Percentiles rank a stretch among this genome's conserved stretches.
Evolutionary conservation across 1,140 invertebrate species (phyloP).

Genomic region (Vanessa atalanta): DNA sequence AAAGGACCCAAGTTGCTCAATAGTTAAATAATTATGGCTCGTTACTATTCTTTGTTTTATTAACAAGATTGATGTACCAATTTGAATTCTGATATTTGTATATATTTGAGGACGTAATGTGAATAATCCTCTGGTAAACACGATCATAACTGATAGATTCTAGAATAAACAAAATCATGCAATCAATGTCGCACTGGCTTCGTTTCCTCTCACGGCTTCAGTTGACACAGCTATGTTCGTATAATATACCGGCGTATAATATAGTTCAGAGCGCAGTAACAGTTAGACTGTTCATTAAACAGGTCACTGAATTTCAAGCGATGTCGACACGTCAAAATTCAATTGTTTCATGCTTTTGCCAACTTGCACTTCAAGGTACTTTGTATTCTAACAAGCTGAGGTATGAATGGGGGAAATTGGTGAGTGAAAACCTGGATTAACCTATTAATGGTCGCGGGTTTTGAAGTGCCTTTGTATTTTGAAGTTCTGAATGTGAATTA

Average conservation of each 20-base stretch:
- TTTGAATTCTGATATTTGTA: too few species aligned
- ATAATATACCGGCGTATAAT: too few species aligned
- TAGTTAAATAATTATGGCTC: too few species aligned
- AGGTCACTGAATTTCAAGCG: conserved; percentile 23
- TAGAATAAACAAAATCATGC: background rate
- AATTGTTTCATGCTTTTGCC: conserved; percentile 21
- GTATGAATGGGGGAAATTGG: too few species aligned
- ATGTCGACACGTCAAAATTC: conserved; percentile 16
- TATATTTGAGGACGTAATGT: too few species aligned
- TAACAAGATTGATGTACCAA: too few species aligned
- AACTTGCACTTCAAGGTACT: conserved; percentile 1
- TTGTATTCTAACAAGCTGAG: background rate
- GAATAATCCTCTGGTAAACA: background rate
- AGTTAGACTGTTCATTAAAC: conserved; percentile 20
- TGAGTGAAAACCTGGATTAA: too few species aligned
- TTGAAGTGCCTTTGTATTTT: too few species aligned
- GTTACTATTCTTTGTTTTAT: too few species aligned
- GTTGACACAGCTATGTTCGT: conserved; percentile 22
- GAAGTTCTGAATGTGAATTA: too few species aligned
- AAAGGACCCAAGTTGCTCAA: too few species aligned
- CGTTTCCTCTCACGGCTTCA: conserved; percentile 53
- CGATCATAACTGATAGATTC: background rate
- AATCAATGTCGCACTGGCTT: conserved; percentile 22
- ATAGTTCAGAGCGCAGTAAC: conserved; percentile 12
- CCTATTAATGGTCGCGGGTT: too few species aligned